These are phyloP conservation scores for Amiota minor DNA, from an alignment of 2,888 invertebrate genomes.

Conservation along the genomic window DNA sequence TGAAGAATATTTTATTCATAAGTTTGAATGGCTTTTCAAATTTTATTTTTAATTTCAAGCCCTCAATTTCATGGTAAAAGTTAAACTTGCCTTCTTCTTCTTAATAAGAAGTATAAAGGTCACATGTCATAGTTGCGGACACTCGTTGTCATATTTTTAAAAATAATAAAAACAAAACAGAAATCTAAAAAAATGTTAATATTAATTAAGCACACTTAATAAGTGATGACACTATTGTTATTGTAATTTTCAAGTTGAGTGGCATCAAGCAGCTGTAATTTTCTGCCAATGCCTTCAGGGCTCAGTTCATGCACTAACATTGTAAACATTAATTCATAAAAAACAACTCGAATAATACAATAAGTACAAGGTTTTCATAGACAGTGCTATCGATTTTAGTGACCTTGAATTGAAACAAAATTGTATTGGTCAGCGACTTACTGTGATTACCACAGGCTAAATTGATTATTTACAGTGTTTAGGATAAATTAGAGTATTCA, in stretches of 20 bases:
- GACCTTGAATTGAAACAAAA: background rate
- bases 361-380: too few relatives aligned
- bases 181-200: background rate
- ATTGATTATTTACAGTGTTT: conserved; percentile 12
- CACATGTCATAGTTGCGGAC: conserved; percentile 13
- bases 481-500: too few relatives aligned
- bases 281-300: background rate
- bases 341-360: too few relatives aligned
- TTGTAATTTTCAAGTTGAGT: too few relatives aligned
- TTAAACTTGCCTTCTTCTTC: too few relatives aligned
- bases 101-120: background rate
- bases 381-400: background rate
- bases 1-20: too few relatives aligned
- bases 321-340: too few relatives aligned
- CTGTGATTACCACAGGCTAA: background rate
- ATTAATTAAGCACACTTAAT: conserved; percentile 11
- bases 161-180: background rate
- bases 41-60: too few relatives aligned
- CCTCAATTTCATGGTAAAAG: too few relatives aligned
- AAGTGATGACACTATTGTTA: too few relatives aligned
- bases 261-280: background rate
- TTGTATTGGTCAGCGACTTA: background rate
- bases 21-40: too few relatives aligned
- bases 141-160: conserved; percentile 3
- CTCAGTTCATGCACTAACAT: background rate